Conservation (phyloP, 2,888 invertebrate species). For the Ephialtes manifestator region DNA sequence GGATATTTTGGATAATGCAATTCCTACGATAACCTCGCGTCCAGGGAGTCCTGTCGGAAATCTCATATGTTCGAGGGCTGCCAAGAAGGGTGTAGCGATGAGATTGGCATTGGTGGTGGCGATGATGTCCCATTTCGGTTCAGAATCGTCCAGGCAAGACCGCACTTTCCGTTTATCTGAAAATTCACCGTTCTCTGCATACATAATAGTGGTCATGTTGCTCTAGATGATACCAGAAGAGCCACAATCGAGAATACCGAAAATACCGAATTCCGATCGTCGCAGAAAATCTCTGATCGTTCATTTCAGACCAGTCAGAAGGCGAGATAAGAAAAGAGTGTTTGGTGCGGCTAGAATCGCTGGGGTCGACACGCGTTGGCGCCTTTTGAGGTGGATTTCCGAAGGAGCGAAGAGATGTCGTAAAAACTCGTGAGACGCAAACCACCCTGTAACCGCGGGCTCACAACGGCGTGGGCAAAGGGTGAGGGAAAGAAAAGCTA, state of each 20-base stretch:
- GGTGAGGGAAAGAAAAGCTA: conserved; percentile 31
- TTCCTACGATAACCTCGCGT: conserved; percentile 30
- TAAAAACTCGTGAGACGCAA: conserved; percentile 66
- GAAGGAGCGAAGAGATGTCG: conserved; percentile 49
- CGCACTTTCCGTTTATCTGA: conserved; percentile 38
- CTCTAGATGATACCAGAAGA: neutral
- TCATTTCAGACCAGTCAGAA: conserved; percentile 27
- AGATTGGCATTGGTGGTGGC: conserved; percentile 1
- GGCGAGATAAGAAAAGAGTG: conserved; percentile 58
- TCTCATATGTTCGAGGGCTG: neutral
- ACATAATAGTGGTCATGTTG: conserved; percentile 4
- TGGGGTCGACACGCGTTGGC: conserved; percentile 48
- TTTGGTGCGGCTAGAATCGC: conserved; percentile 16
- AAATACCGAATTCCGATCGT: conserved; percentile 43
- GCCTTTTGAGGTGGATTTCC: conserved; percentile 23
- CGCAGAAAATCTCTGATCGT: conserved; percentile 9
- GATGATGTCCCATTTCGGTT: neutral
- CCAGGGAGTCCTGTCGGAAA: conserved; percentile 19
- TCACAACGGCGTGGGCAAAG: conserved; percentile 8
- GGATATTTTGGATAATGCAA: conserved; percentile 32
- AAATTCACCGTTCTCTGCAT: neutral
- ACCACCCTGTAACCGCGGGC: conserved; percentile 18
- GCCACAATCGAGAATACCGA: conserved; percentile 42
- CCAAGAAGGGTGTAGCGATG: conserved; percentile 4
- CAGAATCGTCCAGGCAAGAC: conserved; percentile 45